Percentiles rank a stretch among this genome's conserved stretches.
Conservation (phyloP, 2,888 invertebrate species). For the Torymus auratus region DNA sequence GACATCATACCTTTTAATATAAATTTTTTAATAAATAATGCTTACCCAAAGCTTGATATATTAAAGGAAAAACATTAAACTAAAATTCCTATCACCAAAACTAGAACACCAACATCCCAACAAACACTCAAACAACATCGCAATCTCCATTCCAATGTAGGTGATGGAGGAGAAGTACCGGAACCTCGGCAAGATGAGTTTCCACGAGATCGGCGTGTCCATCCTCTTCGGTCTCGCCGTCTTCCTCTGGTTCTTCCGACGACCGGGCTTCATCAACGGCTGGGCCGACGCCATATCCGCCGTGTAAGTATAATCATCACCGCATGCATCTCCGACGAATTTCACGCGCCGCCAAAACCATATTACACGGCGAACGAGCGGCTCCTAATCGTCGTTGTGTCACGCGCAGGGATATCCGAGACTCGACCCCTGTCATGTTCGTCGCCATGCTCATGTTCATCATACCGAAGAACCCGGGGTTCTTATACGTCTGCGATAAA, state of each 20-base stretch:
- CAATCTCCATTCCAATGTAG: conserved; percentile 50
- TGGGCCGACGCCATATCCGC: conserved; percentile 76
- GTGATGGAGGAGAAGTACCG: conserved; percentile 75
- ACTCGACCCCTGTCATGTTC: conserved; percentile 76
- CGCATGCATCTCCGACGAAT: background rate
- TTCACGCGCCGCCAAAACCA: no score
- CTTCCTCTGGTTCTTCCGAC: conserved; percentile 79
- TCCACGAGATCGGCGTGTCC: conserved; percentile 74
- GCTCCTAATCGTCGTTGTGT: background rate
- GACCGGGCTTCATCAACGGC: conserved; percentile 79
- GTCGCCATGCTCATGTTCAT: conserved; percentile 79
- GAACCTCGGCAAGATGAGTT: conserved; percentile 76
- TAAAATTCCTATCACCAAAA: no score
- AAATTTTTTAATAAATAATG: no score
- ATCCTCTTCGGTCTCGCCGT: conserved; percentile 77
- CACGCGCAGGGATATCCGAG: conserved; percentile 65
- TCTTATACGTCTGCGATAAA: conserved; percentile 64
- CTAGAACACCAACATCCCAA: no score
- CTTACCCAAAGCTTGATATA: no score
- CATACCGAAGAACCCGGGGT: conserved; percentile 77
- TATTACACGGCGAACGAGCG: background rate
- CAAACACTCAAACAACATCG: background rate
- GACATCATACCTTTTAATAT: no score
- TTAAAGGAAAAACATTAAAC: no score
- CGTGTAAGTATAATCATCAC: conserved; percentile 58